Percentiles rank a stretch among this genome's conserved stretches.
Conservation (phyloP, 2,888 invertebrate species). For the Drosophila lutescens region DNA sequence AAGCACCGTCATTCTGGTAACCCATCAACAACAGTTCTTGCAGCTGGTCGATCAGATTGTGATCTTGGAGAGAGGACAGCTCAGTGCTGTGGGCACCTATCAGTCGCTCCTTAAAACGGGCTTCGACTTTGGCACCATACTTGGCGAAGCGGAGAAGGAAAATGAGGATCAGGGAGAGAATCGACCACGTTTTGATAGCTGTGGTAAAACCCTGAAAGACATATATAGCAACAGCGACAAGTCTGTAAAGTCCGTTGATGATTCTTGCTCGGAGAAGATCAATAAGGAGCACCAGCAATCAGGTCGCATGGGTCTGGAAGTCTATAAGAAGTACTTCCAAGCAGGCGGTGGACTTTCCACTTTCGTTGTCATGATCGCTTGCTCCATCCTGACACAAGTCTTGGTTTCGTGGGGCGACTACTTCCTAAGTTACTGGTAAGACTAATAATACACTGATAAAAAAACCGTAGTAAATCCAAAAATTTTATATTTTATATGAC, state of each 20-base stretch:
- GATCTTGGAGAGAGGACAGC: slow-evolving; percentile 83
- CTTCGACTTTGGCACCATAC: slow-evolving; percentile 90
- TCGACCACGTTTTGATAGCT: slow-evolving; percentile 49
- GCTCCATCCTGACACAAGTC: slow-evolving; percentile 88
- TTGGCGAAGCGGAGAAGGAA: slow-evolving; percentile 86
- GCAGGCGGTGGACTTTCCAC: slow-evolving; percentile 89
- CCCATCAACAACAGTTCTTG: slow-evolving; percentile 93
- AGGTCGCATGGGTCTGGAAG: slow-evolving; percentile 87
- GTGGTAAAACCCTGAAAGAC: slow-evolving; percentile 41
- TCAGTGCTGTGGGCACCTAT: slow-evolving; percentile 88
- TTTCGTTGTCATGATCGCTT: slow-evolving; percentile 86
- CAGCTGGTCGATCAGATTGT: slow-evolving; percentile 87
- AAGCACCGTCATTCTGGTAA: slow-evolving; percentile 90
- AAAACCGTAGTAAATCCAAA: too few species aligned
- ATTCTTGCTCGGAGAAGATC: slow-evolving; percentile 84
- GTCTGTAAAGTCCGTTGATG: slow-evolving; percentile 85
- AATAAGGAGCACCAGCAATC: slow-evolving; percentile 87
- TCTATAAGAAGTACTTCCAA: slow-evolving; percentile 89
- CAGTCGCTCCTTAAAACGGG: slow-evolving; percentile 90
- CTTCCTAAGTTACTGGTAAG: slow-evolving; percentile 90
- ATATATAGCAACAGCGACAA: slow-evolving; percentile 77
- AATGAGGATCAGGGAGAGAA: slow-evolving; percentile 75
- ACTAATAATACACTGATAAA: not conserved
- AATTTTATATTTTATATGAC: too few species aligned
- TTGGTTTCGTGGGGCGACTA: slow-evolving; percentile 91